phyloP scores from a whole-genome alignment of 1,140 invertebrate genomes.

The Leptinotarsa defecta region DNA sequence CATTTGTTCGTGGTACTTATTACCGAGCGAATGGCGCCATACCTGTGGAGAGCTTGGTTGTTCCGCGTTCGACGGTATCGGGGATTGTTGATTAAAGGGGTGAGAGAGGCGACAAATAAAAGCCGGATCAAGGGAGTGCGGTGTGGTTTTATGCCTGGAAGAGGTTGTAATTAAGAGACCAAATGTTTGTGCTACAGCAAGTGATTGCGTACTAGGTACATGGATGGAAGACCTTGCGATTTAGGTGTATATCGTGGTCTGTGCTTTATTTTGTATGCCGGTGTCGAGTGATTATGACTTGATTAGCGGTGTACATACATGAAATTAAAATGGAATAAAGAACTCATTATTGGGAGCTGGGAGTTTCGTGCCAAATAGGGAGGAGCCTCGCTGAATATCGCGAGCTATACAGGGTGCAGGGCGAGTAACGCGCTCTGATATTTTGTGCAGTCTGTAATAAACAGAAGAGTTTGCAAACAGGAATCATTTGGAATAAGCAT shows the following conservation, averaged over 20 bases:
- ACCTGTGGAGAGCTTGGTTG: neutral
- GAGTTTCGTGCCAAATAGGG: too few species aligned
- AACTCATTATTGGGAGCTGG: too few species aligned
- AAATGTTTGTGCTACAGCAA: conserved; percentile 3
- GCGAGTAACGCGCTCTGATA: too few species aligned
- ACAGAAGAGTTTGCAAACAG: too few species aligned
- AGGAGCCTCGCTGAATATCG: too few species aligned
- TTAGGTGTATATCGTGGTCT: neutral
- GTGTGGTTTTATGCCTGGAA: conserved; percentile 5
- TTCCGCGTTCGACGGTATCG: neutral
- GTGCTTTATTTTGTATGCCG: neutral
- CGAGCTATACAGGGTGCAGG: too few species aligned
- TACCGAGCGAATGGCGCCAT: neutral
- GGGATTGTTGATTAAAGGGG: conserved; percentile 7
- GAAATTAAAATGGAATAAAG: too few species aligned
- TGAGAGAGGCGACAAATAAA: conserved; percentile 6
- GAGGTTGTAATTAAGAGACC: conserved; percentile 8
- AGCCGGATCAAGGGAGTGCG: neutral
- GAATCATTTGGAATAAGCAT: too few species aligned
- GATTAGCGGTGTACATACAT: too few species aligned
- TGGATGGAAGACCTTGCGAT: neutral
- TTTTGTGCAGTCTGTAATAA: too few species aligned
- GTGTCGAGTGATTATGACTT: neutral
- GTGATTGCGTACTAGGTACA: neutral
- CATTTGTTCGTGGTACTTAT: neutral